Percentiles rank a stretch among this genome's conserved stretches.
Conservation (phyloP, 1,140 invertebrate species). For the Euglossa dilemma region DNA sequence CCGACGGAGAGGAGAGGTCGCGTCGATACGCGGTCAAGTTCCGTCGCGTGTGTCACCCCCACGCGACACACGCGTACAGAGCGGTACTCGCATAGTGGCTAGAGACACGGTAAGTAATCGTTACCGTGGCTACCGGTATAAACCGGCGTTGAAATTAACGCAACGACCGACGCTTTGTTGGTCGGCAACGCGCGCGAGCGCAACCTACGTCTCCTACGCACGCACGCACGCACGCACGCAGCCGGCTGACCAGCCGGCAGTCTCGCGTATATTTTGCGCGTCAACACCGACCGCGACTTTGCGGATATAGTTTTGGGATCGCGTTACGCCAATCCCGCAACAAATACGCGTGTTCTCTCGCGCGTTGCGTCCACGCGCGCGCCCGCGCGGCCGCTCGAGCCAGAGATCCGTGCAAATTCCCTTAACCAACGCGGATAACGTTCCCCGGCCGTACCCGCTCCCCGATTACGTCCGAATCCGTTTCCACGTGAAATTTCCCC, state of each 20-base stretch:
- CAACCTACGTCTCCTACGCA: background rate
- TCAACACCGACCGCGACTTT: slow-evolving; percentile 58
- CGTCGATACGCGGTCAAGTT: background rate
- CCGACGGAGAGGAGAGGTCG: background rate
- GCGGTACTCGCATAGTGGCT: background rate
- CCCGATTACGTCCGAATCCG: no score
- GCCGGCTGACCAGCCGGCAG: background rate
- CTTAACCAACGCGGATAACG: background rate
- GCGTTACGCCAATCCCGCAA: slow-evolving; percentile 61
- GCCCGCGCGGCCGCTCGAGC: no score
- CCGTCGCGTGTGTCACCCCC: background rate
- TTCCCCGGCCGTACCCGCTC: no score
- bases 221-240: background rate
- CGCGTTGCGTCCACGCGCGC: background rate
- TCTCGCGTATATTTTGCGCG: slow-evolving; percentile 47
- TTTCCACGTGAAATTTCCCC: no score
- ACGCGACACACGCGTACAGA: background rate
- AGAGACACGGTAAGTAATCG: slow-evolving; percentile 60
- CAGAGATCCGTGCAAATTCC: slow-evolving; percentile 13
- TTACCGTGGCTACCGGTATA: slow-evolving; percentile 71
- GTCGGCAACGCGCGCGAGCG: background rate
- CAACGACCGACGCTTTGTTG: slow-evolving; percentile 46
- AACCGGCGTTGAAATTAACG: slow-evolving; percentile 70
- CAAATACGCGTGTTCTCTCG: slow-evolving; percentile 38
- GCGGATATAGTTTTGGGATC: slow-evolving; percentile 62